Conservation (phyloP, 2,888 invertebrate genomes). For the Drosophila emarginata region DNA sequence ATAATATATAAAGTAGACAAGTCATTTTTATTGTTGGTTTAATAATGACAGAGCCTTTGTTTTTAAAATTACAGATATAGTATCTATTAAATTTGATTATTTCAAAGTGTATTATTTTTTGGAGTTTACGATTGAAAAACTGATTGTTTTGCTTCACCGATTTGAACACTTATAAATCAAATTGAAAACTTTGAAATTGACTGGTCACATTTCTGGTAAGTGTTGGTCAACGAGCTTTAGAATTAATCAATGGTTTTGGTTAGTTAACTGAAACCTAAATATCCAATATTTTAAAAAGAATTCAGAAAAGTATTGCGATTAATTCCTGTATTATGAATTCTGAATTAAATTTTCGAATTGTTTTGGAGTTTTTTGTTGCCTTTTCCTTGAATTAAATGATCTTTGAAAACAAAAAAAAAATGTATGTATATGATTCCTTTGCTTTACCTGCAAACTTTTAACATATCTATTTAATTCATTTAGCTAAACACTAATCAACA, state of each 20-base stretch:
- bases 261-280: neutral
- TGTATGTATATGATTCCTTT: neutral
- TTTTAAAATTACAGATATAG: too few species aligned
- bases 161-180: too few species aligned
- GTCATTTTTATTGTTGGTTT: neutral
- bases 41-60: too few species aligned
- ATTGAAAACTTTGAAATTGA: too few species aligned
- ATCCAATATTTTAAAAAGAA: neutral
- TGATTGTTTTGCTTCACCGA: too few species aligned
- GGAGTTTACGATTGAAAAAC: too few species aligned
- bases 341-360: neutral
- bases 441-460: neutral
- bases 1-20: neutral
- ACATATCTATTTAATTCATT: slow-evolving; percentile 36
- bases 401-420: neutral
- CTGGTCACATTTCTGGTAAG: neutral
- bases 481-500: slow-evolving; percentile 64
- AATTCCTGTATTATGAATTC: too few species aligned
- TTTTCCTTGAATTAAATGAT: too few species aligned
- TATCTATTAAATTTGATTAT: too few species aligned
- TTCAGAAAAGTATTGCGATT: too few species aligned
- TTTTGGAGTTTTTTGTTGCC: neutral
- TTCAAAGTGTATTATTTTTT: too few species aligned
- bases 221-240: neutral
- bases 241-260: neutral